These are phyloP conservation scores for Schizotus pectinicornis DNA, from an alignment of 2,888 invertebrate species.

Conservation along the genomic window DNA sequence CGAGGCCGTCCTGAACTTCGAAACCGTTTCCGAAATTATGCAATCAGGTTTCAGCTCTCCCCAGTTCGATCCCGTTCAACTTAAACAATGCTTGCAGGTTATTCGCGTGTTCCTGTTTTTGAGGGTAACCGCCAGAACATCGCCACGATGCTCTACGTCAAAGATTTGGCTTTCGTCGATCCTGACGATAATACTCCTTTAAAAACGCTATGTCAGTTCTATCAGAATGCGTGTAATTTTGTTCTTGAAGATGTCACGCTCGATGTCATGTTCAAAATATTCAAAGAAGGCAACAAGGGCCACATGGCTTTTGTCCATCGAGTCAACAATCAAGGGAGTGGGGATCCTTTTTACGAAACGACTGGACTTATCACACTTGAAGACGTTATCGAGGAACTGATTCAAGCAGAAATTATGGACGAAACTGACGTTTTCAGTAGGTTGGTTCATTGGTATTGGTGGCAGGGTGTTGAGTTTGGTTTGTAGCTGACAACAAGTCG, in stretches of 20 bases:
- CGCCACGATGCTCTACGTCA: conserved; percentile 92
- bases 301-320: conserved; percentile 97
- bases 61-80: not conserved
- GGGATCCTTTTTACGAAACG: conserved; percentile 93
- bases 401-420: conserved; percentile 97
- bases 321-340: conserved; percentile 90
- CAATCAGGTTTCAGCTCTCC: conserved; percentile 71
- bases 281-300: conserved; percentile 90
- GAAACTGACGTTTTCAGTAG: conserved; percentile 95
- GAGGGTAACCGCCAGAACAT: conserved; percentile 86
- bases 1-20: conserved; percentile 89
- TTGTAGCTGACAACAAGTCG: conserved; percentile 83
- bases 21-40: conserved; percentile 96
- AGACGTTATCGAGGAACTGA: conserved; percentile 97
- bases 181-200: conserved; percentile 97
- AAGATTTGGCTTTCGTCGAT: conserved; percentile 97
- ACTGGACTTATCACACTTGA: conserved; percentile 94
- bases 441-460: conserved; percentile 49
- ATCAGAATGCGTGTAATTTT: conserved; percentile 95
- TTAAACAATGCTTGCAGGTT: conserved; percentile 28
- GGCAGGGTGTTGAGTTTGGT: conserved; percentile 5
- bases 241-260: conserved; percentile 95
- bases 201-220: conserved; percentile 91
- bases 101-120: conserved; percentile 93
- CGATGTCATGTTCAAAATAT: conserved; percentile 95